Percentiles rank a stretch among this genome's conserved stretches.
Evolutionary conservation across 2,113 vertebrate species (phyloP).

Genomic region (Anser cygnoides): DNA sequence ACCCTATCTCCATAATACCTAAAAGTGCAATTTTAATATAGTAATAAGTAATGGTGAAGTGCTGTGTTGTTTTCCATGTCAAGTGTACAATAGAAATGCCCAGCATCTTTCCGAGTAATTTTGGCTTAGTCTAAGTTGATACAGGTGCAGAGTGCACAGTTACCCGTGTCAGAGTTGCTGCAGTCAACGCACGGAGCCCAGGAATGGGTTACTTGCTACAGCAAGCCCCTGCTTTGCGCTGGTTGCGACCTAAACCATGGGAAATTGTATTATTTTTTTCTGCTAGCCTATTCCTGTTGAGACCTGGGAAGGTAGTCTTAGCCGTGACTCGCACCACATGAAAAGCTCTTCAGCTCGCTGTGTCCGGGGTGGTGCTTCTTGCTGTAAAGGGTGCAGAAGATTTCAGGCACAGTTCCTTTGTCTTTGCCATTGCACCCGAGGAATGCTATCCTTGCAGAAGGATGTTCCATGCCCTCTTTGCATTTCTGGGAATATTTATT

Average conservation of each 20-base stretch:
- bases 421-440: neutral
- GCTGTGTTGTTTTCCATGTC: neutral
- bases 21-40: neutral
- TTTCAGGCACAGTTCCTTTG: neutral
- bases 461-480: neutral
- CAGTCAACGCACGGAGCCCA: neutral
- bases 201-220: neutral
- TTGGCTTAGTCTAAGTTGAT: neutral
- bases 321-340: neutral
- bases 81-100: neutral
- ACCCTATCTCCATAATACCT: neutral
- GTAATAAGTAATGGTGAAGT: neutral
- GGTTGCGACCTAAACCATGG: neutral
- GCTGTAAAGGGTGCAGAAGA: neutral
- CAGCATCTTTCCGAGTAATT: neutral
- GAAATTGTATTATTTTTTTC: neutral
- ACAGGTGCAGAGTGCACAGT: rapidly evolving
- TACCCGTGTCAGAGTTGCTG: neutral
- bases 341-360: neutral
- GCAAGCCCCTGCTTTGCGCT: neutral
- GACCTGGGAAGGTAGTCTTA: neutral
- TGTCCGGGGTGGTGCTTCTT: neutral
- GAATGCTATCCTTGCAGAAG: neutral
- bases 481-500: too few relatives aligned
- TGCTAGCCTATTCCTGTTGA: neutral